A percentile compares a stretch with the other conserved stretches of the same genome.
These are phyloP conservation scores for Zygaena filipendulae DNA, from an alignment of 2,888 invertebrate species.

Conservation along the genomic window DNA sequence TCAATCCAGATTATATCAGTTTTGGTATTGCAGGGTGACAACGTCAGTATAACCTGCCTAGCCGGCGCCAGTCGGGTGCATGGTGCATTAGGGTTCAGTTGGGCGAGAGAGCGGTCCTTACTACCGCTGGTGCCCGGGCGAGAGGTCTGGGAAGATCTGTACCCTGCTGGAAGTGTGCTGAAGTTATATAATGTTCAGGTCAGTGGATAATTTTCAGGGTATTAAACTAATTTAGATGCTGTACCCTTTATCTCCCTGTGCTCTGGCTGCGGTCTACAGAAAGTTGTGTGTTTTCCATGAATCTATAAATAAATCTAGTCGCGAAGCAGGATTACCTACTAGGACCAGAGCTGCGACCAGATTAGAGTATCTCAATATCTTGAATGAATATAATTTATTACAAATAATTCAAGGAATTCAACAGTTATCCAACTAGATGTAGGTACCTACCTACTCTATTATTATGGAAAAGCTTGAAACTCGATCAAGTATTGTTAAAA, in stretches of 20 bases:
- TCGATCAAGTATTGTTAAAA: too few relatives aligned
- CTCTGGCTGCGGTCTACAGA: too few relatives aligned
- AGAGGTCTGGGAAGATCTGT: constrained; percentile 88
- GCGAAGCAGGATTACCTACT: too few relatives aligned
- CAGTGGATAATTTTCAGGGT: constrained; percentile 18
- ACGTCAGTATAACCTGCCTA: constrained; percentile 76
- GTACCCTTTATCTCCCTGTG: too few relatives aligned
- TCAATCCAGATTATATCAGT: too few relatives aligned
- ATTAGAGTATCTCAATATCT: neutral
- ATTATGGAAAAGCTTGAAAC: too few relatives aligned
- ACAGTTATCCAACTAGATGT: too few relatives aligned
- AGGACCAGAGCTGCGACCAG: too few relatives aligned
- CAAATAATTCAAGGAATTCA: too few relatives aligned
- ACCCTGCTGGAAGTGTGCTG: constrained; percentile 84
- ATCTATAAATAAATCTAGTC: neutral
- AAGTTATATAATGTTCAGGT: constrained; percentile 83
- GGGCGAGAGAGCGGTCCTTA: constrained; percentile 82
- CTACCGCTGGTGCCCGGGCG: constrained; percentile 77
- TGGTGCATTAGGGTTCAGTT: constrained; percentile 81
- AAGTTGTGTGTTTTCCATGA: neutral
- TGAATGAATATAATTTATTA: neutral
- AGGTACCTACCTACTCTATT: too few relatives aligned
- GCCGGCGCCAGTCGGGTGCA: constrained; percentile 72
- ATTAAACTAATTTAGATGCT: neutral
- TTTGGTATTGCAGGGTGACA: constrained; percentile 65